Evolutionary conservation across 2,113 vertebrate genomes (phyloP).

Genomic region (Anhinga rufa): DNA sequence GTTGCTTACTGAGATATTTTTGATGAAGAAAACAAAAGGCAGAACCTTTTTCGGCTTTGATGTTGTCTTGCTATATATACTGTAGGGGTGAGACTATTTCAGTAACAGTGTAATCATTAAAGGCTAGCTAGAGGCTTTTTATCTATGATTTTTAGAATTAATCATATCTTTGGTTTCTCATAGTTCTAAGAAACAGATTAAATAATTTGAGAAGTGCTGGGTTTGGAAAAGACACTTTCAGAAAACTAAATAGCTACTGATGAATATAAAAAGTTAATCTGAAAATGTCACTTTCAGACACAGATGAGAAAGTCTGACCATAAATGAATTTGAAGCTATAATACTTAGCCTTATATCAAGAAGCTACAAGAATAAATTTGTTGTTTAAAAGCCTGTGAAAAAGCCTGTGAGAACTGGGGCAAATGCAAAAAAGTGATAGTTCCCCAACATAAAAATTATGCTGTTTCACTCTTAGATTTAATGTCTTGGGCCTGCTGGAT

Average conservation of each 20-base stretch:
- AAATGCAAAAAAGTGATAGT: background rate
- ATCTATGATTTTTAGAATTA: background rate
- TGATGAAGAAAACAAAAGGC: background rate
- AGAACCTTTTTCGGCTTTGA: background rate
- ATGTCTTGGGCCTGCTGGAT: background rate
- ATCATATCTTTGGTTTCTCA: background rate
- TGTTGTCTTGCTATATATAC: background rate
- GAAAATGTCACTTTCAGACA: background rate
- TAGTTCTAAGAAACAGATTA: background rate
- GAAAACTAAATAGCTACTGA: background rate
- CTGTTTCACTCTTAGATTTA: background rate
- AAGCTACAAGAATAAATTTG: background rate
- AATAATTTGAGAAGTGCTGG: background rate
- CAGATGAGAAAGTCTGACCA: background rate
- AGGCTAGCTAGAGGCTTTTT: background rate
- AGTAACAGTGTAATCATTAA: background rate
- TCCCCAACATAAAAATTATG: background rate
- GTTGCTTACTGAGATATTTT: background rate
- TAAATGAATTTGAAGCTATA: background rate
- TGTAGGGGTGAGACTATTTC: background rate
- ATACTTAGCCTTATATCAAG: background rate
- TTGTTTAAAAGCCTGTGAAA: background rate
- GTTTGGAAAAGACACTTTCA: background rate
- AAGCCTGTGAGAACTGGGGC: background rate
- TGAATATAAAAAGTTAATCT: background rate